Evolutionary conservation across 2,888 invertebrate genomes (phyloP), one percentile per base, ranked within the genome.

Genomic region (Laothoe populi): DNA sequence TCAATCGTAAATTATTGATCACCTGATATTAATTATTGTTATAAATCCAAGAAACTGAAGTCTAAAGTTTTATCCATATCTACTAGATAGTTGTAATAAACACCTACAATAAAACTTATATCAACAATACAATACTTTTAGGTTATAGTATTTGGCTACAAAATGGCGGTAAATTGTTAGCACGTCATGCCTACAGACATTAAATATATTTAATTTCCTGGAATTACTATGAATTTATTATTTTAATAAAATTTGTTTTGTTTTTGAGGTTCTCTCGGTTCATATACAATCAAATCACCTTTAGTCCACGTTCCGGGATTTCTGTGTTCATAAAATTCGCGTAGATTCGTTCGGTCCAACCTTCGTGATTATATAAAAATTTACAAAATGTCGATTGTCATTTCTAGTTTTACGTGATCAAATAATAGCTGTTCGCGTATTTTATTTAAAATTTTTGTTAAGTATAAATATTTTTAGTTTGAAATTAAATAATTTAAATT

Each of bases 281-380:
- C 49, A 26, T 49, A 19, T 0, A 31, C n/a, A 31, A 26, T 31
- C 26, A 42, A 35, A 60, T 61, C 46, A 61, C 61, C 61, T 61
- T 61, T 45, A 38, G 44, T 57, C 13, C 53, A 44, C 61, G 61
- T 61, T 61, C 61, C 61, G 44, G 61, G 57, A 57, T 46, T 57
- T 46, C 61, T 23, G 8, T 2, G 57, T 61, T 61, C 38, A 57
- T 57, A 61, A 61, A 57, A 61, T 57, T 46, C 38, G 57, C 57
- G n/a, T 53, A 21, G 19, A 35, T 24, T 21, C 21, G 57, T n/a
- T 26, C 1, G 16, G 8, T 13, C 16, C 35, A 11, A n/a, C 42
- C 23, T 42, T 16, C 58, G 24, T 58, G 23, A 24, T 16, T 8
- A 4, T 31, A 13, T 4, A 24, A 23, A 38, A 3, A 26, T 26